A percentile compares a stretch with the other conserved stretches of the same genome.
Conservation (phyloP, 1,140 invertebrate genomes). For the Contarinia nasturtii region DNA sequence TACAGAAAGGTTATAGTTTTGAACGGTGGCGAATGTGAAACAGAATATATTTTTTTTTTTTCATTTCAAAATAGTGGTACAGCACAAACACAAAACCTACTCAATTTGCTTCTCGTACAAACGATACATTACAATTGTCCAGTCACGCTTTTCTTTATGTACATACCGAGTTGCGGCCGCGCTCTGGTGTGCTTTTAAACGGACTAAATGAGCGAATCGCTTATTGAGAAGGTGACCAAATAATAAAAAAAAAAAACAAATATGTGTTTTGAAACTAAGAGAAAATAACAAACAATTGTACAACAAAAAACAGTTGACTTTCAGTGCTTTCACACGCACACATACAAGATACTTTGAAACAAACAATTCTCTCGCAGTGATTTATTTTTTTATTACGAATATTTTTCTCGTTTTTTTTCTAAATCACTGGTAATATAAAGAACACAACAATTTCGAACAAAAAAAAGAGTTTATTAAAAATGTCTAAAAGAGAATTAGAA, state of each 20-base stretch:
- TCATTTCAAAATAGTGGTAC: not conserved
- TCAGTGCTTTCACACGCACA: slow-evolving; percentile 17
- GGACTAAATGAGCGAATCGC: not conserved
- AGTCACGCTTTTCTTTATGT: no score
- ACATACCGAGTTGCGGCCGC: not conserved
- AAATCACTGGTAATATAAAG: slow-evolving; percentile 1
- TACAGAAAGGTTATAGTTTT: no score
- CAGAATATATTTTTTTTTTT: not conserved
- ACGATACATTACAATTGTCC: not conserved
- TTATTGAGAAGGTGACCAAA: not conserved
- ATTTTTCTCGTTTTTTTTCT: not conserved
- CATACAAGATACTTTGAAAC: slow-evolving; percentile 26
- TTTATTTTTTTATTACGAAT: no score
- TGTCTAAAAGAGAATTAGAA: no score
- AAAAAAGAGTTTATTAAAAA: no score
- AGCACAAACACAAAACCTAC: not conserved
- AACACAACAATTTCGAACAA: not conserved
- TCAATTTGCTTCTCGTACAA: not conserved
- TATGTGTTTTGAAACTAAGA: no score
- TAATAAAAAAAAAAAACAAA: not conserved
- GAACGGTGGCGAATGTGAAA: no score
- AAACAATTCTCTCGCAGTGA: no score
- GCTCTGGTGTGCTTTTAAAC: not conserved
- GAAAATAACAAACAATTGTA: no score
- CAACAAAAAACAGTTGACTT: not conserved